A percentile compares a stretch with the other conserved stretches of the same genome.
Evolutionary conservation across 23 tunicate species (phyloP).

Genomic region (Styela plicata): DNA sequence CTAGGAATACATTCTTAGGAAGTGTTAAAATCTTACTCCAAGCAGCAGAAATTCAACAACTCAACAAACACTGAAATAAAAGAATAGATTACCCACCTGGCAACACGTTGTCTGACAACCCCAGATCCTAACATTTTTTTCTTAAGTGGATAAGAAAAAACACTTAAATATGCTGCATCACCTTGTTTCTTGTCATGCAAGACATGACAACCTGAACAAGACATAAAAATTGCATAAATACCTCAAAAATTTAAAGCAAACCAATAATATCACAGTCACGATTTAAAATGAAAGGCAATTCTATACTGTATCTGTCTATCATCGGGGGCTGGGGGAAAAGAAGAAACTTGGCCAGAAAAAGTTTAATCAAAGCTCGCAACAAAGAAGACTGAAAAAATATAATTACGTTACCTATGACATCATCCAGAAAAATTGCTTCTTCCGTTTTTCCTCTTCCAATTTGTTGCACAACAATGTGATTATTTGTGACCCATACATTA

Average conservation of each 20-base stretch:
- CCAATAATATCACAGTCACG: too few relatives aligned
- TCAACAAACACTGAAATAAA: neutral
- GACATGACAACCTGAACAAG: slow-evolving; percentile 70
- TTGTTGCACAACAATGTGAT: neutral
- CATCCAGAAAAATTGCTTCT: slow-evolving; percentile 1
- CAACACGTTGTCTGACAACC: slow-evolving; percentile 26
- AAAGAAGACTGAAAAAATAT: too few relatives aligned
- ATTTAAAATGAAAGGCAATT: too few relatives aligned
- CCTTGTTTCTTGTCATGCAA: slow-evolving; percentile 57
- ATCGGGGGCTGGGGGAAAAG: too few relatives aligned
- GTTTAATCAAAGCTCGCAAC: too few relatives aligned
- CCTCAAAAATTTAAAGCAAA: too few relatives aligned
- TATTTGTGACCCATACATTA: neutral
- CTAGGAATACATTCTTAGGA: too few relatives aligned
- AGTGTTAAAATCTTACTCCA: too few relatives aligned
- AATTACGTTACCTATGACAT: slow-evolving; percentile 10
- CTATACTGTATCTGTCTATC: too few relatives aligned
- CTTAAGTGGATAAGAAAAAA: slow-evolving; percentile 76
- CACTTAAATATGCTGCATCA: slow-evolving; percentile 39
- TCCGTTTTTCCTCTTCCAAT: slow-evolving; percentile 1
- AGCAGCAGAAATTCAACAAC: neutral
- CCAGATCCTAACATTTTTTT: slow-evolving; percentile 54
- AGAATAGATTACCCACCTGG: slow-evolving; percentile 35
- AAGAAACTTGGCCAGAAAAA: too few relatives aligned
- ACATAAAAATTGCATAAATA: too few relatives aligned